Base-by-base conservation (phyloP, 2,113 vertebrate genomes). In the Cebidichthys violaceus region DNA sequence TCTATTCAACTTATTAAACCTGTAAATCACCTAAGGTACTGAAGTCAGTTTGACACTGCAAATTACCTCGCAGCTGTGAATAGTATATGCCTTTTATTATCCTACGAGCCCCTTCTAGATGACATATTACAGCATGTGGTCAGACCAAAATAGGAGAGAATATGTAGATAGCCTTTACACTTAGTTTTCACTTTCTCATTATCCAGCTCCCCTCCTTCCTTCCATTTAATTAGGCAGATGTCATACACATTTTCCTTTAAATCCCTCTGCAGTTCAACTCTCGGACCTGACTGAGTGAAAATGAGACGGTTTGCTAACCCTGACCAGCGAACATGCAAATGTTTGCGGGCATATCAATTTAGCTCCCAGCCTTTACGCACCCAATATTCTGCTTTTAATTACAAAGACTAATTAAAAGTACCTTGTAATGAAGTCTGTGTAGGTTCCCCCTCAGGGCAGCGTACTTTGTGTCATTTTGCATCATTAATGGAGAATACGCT, bases 331-430 rank as follows among this genome's bases (percentile, higher is more conserved):
- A 71, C 71, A 82, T 60, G 73, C 69, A 86, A 92, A 87, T 92
- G 88, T 94, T 93, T 93, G 91, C 90, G 77, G 84, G 83, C 85
- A 79, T 87, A 92, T 92, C 87, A 89, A 86, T 93, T 86, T 86
- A 79, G 79, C 88, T 91, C 64, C 73, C 72, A 81, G 92, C 83
- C 37, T 81, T 86, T 83, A 65, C 83, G 77, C 81, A 57, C 82
- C 74, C 80, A 84, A 70, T 90, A 86, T 91, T 85, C 88, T 59
- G 73, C 80, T 88, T 89, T 93, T 94, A 94, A 95, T 94, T 93
- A 93, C 89, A 87, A 91, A 88, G 90, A 85, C 89, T 94, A 92
- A 95, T 95, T 94, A 94, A 94, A 93, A 89, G 76, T 87, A 90
- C 83, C 89, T 93, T 84, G 86, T 91, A 93, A 93, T 92, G 85